Evolutionary conservation across 1,140 invertebrate species (phyloP).

Genomic region (Scaptomyza graminum): DNA sequence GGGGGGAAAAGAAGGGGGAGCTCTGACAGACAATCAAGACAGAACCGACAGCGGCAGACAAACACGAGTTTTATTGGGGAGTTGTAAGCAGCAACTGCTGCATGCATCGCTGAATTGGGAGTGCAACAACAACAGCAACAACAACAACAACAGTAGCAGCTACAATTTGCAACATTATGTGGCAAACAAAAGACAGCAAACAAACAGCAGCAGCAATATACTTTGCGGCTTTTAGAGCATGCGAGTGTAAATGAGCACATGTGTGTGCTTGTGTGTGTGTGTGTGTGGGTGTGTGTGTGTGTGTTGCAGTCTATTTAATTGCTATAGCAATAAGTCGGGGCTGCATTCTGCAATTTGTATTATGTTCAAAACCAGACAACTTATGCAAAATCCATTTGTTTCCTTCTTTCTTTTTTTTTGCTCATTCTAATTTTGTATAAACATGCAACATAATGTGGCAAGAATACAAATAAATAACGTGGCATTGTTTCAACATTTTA

Average conservation of each 20-base stretch:
- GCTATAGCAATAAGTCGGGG: slow-evolving; percentile 18
- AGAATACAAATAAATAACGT: background rate
- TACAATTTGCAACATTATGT: slow-evolving; percentile 58
- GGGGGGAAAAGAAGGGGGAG: too few species aligned
- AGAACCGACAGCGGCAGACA: slow-evolving; percentile 20
- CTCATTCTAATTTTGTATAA: slow-evolving; percentile 44
- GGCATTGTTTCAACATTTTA: too few species aligned
- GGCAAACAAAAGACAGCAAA: slow-evolving; percentile 48
- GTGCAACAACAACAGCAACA: slow-evolving; percentile 42
- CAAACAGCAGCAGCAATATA: slow-evolving; percentile 44
- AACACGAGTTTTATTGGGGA: slow-evolving; percentile 20
- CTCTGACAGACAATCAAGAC: slow-evolving; percentile 43
- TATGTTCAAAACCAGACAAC: background rate
- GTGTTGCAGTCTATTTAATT: slow-evolving; percentile 32
- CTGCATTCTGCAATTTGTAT: slow-evolving; percentile 10
- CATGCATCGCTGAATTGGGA: slow-evolving; percentile 70
- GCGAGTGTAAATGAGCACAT: slow-evolving; percentile 46
- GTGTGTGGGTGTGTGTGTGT: slow-evolving; percentile 15
- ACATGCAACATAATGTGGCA: slow-evolving; percentile 54
- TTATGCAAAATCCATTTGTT: slow-evolving; percentile 40
- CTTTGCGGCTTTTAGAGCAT: slow-evolving; percentile 67
- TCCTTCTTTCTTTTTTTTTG: slow-evolving; percentile 8
- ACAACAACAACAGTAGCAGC: slow-evolving; percentile 34
- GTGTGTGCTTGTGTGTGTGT: too few species aligned
- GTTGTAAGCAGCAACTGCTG: slow-evolving; percentile 48